These are phyloP conservation scores for Pseudococcus viburni DNA, from an alignment of 2,888 invertebrate species.

Conservation along the genomic window DNA sequence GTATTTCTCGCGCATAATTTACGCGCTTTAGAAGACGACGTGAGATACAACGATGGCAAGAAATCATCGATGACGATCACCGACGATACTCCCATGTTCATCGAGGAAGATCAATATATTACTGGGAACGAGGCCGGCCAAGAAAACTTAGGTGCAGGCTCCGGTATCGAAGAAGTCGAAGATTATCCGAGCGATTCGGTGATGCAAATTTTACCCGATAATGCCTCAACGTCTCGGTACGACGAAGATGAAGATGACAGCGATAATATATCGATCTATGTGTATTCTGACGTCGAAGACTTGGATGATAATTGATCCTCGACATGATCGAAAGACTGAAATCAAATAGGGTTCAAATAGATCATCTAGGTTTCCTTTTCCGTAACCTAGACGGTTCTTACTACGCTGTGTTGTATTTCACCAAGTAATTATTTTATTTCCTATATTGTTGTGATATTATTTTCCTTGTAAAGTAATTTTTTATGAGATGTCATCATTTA, in stretches of 20 bases:
- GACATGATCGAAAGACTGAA: no score
- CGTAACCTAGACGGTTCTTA: no score
- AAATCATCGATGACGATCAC: not conserved
- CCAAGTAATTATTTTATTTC: no score
- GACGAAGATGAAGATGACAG: not conserved
- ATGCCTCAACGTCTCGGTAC: not conserved
- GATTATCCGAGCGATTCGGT: not conserved
- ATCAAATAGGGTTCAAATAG: no score
- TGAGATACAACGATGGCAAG: not conserved
- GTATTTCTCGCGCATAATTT: slow-evolving; percentile 52
- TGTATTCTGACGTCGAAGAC: slow-evolving; percentile 23
- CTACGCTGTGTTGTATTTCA: no score
- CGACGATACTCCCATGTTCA: not conserved
- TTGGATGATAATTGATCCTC: not conserved
- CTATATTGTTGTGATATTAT: no score
- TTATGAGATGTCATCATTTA: no score
- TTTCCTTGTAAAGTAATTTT: no score
- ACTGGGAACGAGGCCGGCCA: not conserved
- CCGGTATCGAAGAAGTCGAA: slow-evolving; percentile 26
- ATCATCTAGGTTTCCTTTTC: no score
- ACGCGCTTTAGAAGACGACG: not conserved
- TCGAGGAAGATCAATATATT: slow-evolving; percentile 19
- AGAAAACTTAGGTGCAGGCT: not conserved
- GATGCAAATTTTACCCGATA: slow-evolving; percentile 39
- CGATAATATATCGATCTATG: slow-evolving; percentile 13